Base-by-base conservation (phyloP, 2,797 vertebrate genomes). In the Leptodactylus fallax region DNA sequence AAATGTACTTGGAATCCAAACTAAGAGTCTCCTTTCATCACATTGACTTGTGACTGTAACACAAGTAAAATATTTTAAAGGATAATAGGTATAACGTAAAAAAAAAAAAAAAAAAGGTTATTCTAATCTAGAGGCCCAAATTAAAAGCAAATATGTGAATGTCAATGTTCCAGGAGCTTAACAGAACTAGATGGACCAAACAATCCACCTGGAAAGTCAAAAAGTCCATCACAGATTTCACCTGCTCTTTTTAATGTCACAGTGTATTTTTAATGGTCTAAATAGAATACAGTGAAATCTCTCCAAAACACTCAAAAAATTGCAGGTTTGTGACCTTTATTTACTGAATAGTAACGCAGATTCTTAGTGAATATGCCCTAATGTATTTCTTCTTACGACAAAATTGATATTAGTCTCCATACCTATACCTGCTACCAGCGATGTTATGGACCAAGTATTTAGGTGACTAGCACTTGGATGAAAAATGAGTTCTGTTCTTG, bases 21-120 rank as follows among this genome's bases (percentile, higher is more conserved):
- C 60, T 16, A 81, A 55, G 27, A 13, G 14, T 81, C 45, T 81
- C 14, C 80, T 53, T n/a, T 65, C 61, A 81, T 65, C 12, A 61
- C 79, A 65, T 63, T 12, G 16, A 74, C 71, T 74, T 49, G 17
- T 74, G 71, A 47, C 45, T 49, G 17, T 74, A 49, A 49, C 36
- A 11, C 45, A 21, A 74, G 71, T 13, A 76, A 47, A 47, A 76
- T 76, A 23, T 47, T 13, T n/a, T n/a, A 51, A 51, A 47, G 71
- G 71, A 36, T n/a, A 49, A 74, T 3, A 12, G 11, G 10, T 74
- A 21, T 19, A 19, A 49, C 11, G 49, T 21, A 49, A 74, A 74
- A 36, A 74, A 74, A 11, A 49, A 74, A 74, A 36, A 74, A 74
- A 11, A 36, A 36, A 36, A 36, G 36, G 36, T 36, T 36, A 36